Conservation (phyloP, 2,797 vertebrate species). For the Liasis olivaceus region DNA sequence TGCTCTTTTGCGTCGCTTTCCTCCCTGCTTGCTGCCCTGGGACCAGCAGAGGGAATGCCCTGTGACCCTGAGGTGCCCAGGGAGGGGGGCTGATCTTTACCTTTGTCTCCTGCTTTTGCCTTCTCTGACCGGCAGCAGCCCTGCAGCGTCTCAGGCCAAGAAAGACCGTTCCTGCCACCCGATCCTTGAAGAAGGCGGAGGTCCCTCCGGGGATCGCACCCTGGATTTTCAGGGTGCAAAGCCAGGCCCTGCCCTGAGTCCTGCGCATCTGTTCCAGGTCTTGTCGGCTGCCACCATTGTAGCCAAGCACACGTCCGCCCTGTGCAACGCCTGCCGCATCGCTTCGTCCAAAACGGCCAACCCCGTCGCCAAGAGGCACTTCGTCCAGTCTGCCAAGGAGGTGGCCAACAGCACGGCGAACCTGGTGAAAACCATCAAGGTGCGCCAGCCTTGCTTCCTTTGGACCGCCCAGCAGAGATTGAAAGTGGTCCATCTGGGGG, state of each 20-base stretch:
- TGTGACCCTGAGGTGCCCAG: not conserved
- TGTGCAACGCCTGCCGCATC: constrained; percentile 96
- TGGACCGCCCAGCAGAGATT: not conserved
- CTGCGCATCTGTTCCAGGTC: constrained; percentile 76
- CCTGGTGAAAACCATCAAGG: constrained; percentile 99
- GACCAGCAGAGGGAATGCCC: not conserved
- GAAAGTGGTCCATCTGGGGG: not conserved
- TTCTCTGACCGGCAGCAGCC: not conserved
- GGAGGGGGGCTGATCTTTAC: not conserved
- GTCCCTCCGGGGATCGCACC: not conserved
- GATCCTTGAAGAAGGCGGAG: not conserved
- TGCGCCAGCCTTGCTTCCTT: constrained; percentile 50
- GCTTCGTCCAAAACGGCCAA: constrained; percentile 97
- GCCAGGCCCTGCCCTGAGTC: not conserved
- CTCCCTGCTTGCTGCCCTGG: not conserved
- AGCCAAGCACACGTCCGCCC: constrained; percentile 95
- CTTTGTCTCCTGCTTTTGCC: not conserved
- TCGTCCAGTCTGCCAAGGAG: constrained; percentile 98
- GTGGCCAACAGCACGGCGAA: constrained; percentile 99
- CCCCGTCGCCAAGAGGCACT: constrained; percentile 95
- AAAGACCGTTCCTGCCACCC: not conserved
- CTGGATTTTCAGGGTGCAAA: not conserved
- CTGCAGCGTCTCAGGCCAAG: not conserved
- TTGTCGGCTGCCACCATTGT: constrained; percentile 97
- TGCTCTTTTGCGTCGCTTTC: not conserved